Evolutionary conservation across 2,113 vertebrate genomes (phyloP).

Genomic region (Labeo catla): DNA sequence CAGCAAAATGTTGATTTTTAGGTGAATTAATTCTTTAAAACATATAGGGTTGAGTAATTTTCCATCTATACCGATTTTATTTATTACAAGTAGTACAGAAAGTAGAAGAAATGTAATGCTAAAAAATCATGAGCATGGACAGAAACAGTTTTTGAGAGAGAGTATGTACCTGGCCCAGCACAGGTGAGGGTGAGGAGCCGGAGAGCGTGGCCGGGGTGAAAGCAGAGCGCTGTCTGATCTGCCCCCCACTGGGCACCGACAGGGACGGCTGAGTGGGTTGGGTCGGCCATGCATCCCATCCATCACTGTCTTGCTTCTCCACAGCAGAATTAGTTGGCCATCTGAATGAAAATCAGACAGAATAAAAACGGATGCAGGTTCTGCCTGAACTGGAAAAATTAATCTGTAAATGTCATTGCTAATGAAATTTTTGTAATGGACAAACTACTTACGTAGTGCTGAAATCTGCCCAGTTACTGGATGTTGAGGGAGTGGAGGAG

Average conservation of each 20-base stretch:
- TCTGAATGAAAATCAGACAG: constrained; percentile 66
- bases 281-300: constrained; percentile 93
- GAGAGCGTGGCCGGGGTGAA: constrained; percentile 95
- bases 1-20: background rate
- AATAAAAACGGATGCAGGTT: background rate
- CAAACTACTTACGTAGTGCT: constrained; percentile 89
- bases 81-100: background rate
- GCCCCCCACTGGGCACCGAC: constrained; percentile 88
- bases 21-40: no score
- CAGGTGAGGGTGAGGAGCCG: constrained; percentile 94
- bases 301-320: constrained; percentile 86
- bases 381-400: background rate
- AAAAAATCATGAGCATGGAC: background rate
- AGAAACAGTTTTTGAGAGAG: background rate
- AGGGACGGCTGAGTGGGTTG: constrained; percentile 86
- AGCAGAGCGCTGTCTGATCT: constrained; percentile 91
- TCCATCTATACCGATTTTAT: background rate
- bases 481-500: constrained; percentile 73
- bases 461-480: constrained; percentile 98
- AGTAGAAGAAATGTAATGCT: background rate
- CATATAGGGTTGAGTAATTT: no score
- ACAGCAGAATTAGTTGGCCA: constrained; percentile 85
- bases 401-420: background rate
- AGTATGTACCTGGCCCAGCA: constrained; percentile 88
- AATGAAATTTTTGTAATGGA: background rate